A percentile compares a stretch with the other conserved stretches of the same genome.
Conservation (phyloP, 2,888 invertebrate genomes). For the Steinernema hermaphroditum region DNA sequence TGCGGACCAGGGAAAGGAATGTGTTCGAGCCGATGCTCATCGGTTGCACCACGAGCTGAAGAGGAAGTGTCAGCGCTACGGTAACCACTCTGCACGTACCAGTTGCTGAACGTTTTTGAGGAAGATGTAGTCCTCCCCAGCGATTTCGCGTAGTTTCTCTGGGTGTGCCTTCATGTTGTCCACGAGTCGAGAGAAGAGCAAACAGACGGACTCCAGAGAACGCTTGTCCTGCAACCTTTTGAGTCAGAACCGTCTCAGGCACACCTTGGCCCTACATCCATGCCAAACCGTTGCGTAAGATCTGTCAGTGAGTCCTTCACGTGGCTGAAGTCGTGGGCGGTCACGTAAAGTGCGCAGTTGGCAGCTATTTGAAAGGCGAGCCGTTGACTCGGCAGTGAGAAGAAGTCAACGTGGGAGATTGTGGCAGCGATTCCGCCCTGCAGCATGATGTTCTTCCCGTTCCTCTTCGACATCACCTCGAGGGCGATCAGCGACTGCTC, state of each 20-base stretch:
- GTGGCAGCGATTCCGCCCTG: conserved; percentile 90
- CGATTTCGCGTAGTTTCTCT: conserved; percentile 86
- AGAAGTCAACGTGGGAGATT: conserved; percentile 94
- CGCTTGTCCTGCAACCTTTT: conserved; percentile 81
- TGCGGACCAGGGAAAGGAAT: conserved; percentile 91
- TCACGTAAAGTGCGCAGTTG: conserved; percentile 78
- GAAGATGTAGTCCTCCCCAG: conserved; percentile 67
- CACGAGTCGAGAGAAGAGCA: conserved; percentile 91
- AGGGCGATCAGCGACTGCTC: conserved; percentile 95
- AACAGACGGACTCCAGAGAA: conserved; percentile 93
- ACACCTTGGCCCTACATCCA: conserved; percentile 39
- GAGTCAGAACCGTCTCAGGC: background rate
- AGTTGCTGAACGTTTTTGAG: conserved; percentile 54
- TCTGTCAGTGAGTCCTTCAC: conserved; percentile 54
- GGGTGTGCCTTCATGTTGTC: conserved; percentile 94
- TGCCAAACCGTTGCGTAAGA: conserved; percentile 54
- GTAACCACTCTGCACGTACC: conserved; percentile 30
- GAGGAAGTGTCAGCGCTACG: no score
- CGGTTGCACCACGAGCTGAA: conserved; percentile 85
- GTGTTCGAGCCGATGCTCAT: conserved; percentile 91
- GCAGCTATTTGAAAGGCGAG: conserved; percentile 93
- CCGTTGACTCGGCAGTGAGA: conserved; percentile 95
- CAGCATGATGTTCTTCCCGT: conserved; percentile 89
- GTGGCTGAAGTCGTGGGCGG: conserved; percentile 79
- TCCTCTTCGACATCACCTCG: conserved; percentile 92